Evolutionary conservation across 2,888 invertebrate genomes (phyloP), one percentile per base, ranked within the genome.

Genomic region (Microplitis manilae): DNA sequence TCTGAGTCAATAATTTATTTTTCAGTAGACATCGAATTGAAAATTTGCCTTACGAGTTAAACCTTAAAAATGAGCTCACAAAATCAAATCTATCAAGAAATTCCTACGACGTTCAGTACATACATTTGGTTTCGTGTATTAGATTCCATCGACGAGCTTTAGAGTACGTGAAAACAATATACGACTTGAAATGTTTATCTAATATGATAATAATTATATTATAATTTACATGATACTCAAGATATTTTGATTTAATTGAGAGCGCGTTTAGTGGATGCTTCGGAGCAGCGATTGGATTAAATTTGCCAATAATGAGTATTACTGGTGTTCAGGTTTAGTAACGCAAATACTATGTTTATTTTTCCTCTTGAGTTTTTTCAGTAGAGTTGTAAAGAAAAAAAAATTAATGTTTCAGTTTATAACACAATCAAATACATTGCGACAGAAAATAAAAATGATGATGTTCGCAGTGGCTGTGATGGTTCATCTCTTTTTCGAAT

Each of bases 261-360:
- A 30, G n/a, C 20, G 13, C 8, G 4, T 74, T 59, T 20, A 30
- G 5, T 15, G n/a, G 30, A 20, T 39, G 59, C 15, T 39, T 60
- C 6, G 67, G 67, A 13, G 1, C 68, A 7, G 68, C 9, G 40
- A 50, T 74, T n/a, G 38, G 13, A 5, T 1, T 68, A 4, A 50
- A 60, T 38, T 17, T 68, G 13, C 38, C 50, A 9, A 39, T 74
- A 41, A 38, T 74, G 15, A 74, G 74, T 50, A 38, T 68, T 50
- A 60, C 68, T n/a, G 67, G 38, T 1, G 13, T 74, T 67, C 68
- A 68, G 13, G 74, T 50, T 8, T 13, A 50, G 50, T 50, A 20
- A 20, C 20, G 2, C 20, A 20, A 20, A 20, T 2, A 20, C 2
- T 20, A 20, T 20, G 20, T 20, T 2, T 2, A 20, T 1, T 20